Conservation (phyloP, 1,140 invertebrate species). For the Dinoponera quadriceps region DNA sequence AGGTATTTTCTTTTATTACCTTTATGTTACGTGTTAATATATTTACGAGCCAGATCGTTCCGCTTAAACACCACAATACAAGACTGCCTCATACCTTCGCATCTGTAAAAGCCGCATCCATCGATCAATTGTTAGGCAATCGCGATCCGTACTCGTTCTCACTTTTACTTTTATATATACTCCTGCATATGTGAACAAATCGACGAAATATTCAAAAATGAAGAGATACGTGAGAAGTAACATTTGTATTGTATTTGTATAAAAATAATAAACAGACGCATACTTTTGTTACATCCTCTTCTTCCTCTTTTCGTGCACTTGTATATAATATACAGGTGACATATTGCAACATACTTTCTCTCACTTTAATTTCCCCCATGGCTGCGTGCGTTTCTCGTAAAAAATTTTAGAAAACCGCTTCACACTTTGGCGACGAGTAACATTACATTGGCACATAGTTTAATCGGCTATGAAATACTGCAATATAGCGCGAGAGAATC, state of each 20-base stretch:
- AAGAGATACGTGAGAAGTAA: constrained; percentile 36
- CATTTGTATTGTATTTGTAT: constrained; percentile 71
- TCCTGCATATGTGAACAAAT: neutral
- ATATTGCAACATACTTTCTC: constrained; percentile 1
- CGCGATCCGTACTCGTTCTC: constrained; percentile 3
- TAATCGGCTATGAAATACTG: constrained; percentile 31
- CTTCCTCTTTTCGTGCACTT: neutral
- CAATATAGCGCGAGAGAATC: constrained; percentile 4
- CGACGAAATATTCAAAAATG: constrained; percentile 66
- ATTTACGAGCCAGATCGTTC: neutral
- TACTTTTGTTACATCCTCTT: constrained; percentile 73
- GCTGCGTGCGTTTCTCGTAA: constrained; percentile 1
- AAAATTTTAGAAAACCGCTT: constrained; percentile 12
- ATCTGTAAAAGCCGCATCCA: constrained; percentile 3
- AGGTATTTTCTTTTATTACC: constrained; percentile 1
- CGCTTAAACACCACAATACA: constrained; percentile 42
- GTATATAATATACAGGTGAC: constrained; percentile 24
- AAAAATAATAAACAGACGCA: constrained; percentile 73
- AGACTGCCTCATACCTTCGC: constrained; percentile 50
- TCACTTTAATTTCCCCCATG: neutral
- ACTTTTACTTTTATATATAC: constrained; percentile 29
- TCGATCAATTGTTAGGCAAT: neutral
- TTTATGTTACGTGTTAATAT: neutral
- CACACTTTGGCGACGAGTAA: constrained; percentile 21
- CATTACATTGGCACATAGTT: constrained; percentile 45